These are phyloP conservation scores for Petrosia ficiformis DNA, from an alignment of 37 sponge, comb jelly and placozoan species.

Conservation along the genomic window DNA sequence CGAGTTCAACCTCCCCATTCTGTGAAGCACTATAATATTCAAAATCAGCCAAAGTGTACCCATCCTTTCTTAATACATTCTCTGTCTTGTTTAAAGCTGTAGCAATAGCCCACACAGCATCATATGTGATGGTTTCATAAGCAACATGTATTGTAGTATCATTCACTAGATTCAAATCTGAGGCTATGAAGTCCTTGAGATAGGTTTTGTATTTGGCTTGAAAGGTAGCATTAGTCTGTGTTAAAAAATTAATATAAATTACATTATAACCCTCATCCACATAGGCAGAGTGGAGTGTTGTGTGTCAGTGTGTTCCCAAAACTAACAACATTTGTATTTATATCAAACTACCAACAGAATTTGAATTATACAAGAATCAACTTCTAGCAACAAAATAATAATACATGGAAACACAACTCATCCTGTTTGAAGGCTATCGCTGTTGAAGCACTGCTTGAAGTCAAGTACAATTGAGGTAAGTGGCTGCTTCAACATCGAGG, in stretches of 20 bases:
- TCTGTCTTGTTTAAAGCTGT: constrained; percentile 33
- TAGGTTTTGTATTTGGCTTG: constrained; percentile 15
- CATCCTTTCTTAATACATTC: background rate
- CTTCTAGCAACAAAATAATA: no score
- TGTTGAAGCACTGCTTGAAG: no score
- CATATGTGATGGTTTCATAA: constrained; percentile 42
- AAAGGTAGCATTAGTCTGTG: constrained; percentile 9
- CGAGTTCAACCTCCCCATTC: background rate
- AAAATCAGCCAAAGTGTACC: background rate
- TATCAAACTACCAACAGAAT: no score
- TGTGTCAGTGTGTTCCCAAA: no score
- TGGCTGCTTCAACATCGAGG: background rate
- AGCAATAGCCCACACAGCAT: constrained; percentile 55
- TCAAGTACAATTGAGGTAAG: no score
- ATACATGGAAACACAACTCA: no score
- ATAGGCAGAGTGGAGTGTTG: no score
- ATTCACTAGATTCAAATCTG: background rate
- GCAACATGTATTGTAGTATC: constrained; percentile 9
- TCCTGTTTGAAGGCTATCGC: no score
- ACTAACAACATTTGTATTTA: no score
- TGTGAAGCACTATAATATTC: background rate
- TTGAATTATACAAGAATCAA: no score
- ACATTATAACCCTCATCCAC: background rate
- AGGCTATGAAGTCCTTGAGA: constrained; percentile 17
- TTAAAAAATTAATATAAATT: background rate